These are phyloP conservation scores for Macropus fuliginosus DNA, from an alignment of 2,797 vertebrate species.

Conservation along the genomic window DNA sequence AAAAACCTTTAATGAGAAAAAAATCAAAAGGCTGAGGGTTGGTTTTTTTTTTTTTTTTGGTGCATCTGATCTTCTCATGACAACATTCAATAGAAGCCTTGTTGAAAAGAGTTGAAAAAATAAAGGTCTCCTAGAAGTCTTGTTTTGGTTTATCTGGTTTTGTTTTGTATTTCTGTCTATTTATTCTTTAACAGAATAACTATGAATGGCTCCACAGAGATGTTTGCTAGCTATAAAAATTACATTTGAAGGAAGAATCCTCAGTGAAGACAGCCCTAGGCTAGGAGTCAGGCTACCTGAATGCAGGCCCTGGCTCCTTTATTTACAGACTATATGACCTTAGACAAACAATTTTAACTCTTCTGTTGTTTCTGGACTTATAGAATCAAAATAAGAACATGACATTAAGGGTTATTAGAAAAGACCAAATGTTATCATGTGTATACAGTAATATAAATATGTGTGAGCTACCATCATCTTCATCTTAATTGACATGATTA, in stretches of 20 bases:
- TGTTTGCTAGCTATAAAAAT: slow-evolving; percentile 55
- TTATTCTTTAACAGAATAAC: slow-evolving; percentile 51
- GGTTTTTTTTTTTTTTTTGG: slow-evolving; percentile 66
- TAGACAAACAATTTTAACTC: background rate
- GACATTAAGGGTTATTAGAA: background rate
- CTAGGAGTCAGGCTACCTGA: background rate
- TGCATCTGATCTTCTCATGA: slow-evolving; percentile 77
- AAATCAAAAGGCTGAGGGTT: slow-evolving; percentile 66
- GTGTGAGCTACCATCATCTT: background rate
- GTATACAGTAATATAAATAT: background rate
- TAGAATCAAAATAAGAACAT: background rate
- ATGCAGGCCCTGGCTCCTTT: background rate
- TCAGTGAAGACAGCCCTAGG: background rate
- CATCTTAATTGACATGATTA: background rate
- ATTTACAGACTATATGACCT: background rate
- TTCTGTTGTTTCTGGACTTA: background rate
- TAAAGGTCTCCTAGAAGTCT: slow-evolving; percentile 67
- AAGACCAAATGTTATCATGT: background rate
- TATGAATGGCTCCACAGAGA: slow-evolving; percentile 55
- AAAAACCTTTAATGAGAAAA: slow-evolving; percentile 73
- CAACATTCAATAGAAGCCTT: slow-evolving; percentile 69
- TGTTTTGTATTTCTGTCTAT: slow-evolving; percentile 50
- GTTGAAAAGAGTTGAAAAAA: slow-evolving; percentile 69
- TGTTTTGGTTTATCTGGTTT: background rate
- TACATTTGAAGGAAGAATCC: slow-evolving; percentile 33